These are phyloP conservation scores for Dysmachus trigonus DNA, from an alignment of 2,888 invertebrate species.

Conservation along the genomic window DNA sequence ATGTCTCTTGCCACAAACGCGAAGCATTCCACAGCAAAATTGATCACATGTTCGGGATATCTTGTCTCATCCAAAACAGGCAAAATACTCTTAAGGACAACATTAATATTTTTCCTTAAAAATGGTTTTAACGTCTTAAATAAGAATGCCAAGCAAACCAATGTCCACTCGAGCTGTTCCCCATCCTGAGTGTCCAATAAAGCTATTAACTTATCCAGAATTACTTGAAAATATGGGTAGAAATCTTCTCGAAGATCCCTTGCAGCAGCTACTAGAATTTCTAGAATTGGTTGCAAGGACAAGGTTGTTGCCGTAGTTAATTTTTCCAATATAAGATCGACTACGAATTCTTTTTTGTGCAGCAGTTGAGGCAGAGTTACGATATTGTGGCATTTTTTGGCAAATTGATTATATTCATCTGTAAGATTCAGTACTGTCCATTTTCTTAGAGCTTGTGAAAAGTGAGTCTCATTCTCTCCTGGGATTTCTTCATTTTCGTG, in stretches of 20 bases:
- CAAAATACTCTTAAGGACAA: constrained; percentile 75
- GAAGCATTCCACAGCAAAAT: constrained; percentile 96
- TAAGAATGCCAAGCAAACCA: constrained; percentile 86
- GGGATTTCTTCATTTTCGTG: constrained; percentile 78
- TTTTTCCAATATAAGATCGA: constrained; percentile 77
- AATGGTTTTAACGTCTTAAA: constrained; percentile 90
- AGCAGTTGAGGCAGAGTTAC: constrained; percentile 87
- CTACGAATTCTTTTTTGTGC: constrained; percentile 79
- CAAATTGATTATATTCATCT: constrained; percentile 80
- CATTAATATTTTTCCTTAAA: constrained; percentile 80
- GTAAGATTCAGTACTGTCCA: constrained; percentile 91
- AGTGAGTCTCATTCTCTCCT: constrained; percentile 76
- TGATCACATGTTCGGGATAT: constrained; percentile 81
- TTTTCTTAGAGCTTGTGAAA: constrained; percentile 83
- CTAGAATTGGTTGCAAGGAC: constrained; percentile 82
- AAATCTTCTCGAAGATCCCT: constrained; percentile 90
- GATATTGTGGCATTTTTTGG: constrained; percentile 77
- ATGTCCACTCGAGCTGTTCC: constrained; percentile 85
- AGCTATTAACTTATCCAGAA: constrained; percentile 76
- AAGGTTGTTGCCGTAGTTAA: constrained; percentile 76
- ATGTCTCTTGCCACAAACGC: constrained; percentile 92
- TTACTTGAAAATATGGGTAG: constrained; percentile 82
- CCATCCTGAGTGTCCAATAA: constrained; percentile 74
- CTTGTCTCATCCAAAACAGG: constrained; percentile 77
- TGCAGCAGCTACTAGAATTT: constrained; percentile 84